A percentile compares a stretch with the other conserved stretches of the same genome.
Conservation (phyloP, 1,140 invertebrate genomes). For the Drosophila littoralis region DNA sequence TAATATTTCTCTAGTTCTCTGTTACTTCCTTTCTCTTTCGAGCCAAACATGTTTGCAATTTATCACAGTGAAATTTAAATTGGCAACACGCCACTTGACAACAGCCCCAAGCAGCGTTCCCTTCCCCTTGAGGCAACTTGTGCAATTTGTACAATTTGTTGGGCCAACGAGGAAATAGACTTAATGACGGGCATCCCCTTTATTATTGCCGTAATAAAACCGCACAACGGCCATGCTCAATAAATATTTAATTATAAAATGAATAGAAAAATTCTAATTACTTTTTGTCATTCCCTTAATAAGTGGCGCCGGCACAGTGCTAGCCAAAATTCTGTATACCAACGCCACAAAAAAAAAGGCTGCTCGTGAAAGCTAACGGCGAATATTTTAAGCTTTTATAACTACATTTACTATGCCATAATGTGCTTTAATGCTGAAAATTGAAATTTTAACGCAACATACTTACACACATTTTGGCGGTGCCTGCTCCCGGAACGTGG, state of each 20-base stretch:
- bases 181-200: slow-evolving; percentile 49
- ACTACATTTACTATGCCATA: slow-evolving; percentile 71
- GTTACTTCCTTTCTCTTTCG: neutral
- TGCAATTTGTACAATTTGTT: slow-evolving; percentile 21
- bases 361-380: slow-evolving; percentile 18
- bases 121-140: slow-evolving; percentile 25
- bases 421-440: slow-evolving; percentile 73
- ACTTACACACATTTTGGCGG: slow-evolving; percentile 27
- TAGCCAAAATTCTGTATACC: slow-evolving; percentile 44
- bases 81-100: slow-evolving; percentile 24
- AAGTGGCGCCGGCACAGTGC: slow-evolving; percentile 30
- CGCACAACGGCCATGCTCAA: slow-evolving; percentile 43
- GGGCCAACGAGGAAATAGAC: slow-evolving; percentile 54
- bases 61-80: slow-evolving; percentile 77
- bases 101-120: neutral
- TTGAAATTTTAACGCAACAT: slow-evolving; percentile 74
- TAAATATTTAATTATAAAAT: slow-evolving; percentile 77
- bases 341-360: slow-evolving; percentile 9
- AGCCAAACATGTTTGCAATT: slow-evolving; percentile 54
- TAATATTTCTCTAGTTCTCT: slow-evolving; percentile 12
- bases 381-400: slow-evolving; percentile 71
- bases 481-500: slow-evolving; percentile 26
- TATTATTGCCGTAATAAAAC: slow-evolving; percentile 44
- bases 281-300: slow-evolving; percentile 65
- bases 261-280: slow-evolving; percentile 48